Percentiles rank a stretch among this genome's conserved stretches.
These are phyloP conservation scores for Hirtodrosophila confusa DNA, from an alignment of 2,888 invertebrate species.

Conservation along the genomic window DNA sequence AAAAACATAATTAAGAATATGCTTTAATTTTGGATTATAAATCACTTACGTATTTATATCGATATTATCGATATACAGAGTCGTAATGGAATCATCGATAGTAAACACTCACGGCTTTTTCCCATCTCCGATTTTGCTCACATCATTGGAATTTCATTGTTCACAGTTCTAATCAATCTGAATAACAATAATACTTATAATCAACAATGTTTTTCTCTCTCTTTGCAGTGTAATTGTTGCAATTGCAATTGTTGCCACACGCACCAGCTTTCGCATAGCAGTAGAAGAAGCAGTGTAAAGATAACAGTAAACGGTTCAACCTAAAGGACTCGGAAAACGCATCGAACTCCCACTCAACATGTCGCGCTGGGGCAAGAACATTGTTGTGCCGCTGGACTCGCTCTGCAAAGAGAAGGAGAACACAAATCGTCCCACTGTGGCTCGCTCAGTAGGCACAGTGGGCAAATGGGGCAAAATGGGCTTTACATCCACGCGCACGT, in stretches of 20 bases:
- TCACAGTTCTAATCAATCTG: too few species aligned
- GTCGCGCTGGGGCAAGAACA: constrained; percentile 88
- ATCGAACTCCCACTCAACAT: constrained; percentile 75
- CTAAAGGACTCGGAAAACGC: not conserved
- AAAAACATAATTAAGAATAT: too few species aligned
- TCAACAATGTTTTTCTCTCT: constrained; percentile 12
- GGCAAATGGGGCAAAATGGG: constrained; percentile 98
- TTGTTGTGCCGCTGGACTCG: constrained; percentile 88
- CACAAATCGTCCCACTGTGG: constrained; percentile 94
- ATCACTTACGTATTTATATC: too few species aligned
- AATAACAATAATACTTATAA: constrained; percentile 6
- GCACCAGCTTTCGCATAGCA: constrained; percentile 32
- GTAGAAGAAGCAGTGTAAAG: constrained; percentile 32
- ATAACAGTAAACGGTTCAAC: constrained; percentile 11
- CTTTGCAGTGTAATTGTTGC: constrained; percentile 46
- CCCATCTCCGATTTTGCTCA: too few species aligned
- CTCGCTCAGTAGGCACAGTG: constrained; percentile 94
- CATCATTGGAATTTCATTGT: too few species aligned
- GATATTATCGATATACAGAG: too few species aligned
- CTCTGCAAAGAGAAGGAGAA: constrained; percentile 89
- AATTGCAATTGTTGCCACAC: constrained; percentile 32
- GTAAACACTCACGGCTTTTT: too few species aligned
- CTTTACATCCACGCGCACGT: constrained; percentile 93
- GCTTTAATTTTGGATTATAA: too few species aligned
- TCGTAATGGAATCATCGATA: too few species aligned